A percentile compares a stretch with the other conserved stretches of the same genome.
These are phyloP conservation scores for Oxyteleia sp. DNA, from an alignment of 2,888 invertebrate species.

Conservation along the genomic window DNA sequence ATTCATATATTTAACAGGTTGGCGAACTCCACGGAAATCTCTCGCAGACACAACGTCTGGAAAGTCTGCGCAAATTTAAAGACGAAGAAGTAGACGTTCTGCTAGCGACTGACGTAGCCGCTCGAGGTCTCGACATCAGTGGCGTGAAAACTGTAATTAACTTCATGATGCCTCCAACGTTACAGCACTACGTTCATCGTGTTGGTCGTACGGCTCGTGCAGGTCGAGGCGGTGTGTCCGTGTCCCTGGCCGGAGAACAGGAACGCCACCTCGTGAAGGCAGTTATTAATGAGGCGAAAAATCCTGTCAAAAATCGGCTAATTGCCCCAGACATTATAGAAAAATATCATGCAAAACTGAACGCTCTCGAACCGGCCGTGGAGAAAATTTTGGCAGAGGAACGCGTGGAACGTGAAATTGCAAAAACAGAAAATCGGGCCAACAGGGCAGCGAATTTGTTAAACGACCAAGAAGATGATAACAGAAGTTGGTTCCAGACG, in stretches of 20 bases:
- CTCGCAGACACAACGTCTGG: slow-evolving; percentile 97
- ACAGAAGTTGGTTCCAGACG: slow-evolving; percentile 95
- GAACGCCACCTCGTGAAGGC: slow-evolving; percentile 97
- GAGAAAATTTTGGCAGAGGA: slow-evolving; percentile 95
- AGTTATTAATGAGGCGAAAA: slow-evolving; percentile 94
- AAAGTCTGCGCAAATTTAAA: slow-evolving; percentile 95
- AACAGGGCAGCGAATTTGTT: slow-evolving; percentile 91
- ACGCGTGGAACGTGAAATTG: slow-evolving; percentile 93
- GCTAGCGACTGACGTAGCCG: slow-evolving; percentile 98
- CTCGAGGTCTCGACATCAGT: slow-evolving; percentile 98
- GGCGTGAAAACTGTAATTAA: slow-evolving; percentile 99
- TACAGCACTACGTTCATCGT: slow-evolving; percentile 98
- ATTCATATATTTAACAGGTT: slow-evolving; percentile 88
- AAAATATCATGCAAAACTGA: slow-evolving; percentile 93
- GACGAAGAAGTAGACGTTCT: slow-evolving; percentile 94
- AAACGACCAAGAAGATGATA: slow-evolving; percentile 85
- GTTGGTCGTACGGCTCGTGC: slow-evolving; percentile 98
- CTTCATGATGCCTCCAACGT: slow-evolving; percentile 97
- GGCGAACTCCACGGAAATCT: slow-evolving; percentile 98
- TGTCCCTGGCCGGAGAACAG: slow-evolving; percentile 97
- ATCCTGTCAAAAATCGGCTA: slow-evolving; percentile 95
- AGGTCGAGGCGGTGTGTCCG: slow-evolving; percentile 96
- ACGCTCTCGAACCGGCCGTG: slow-evolving; percentile 93
- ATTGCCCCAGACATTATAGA: slow-evolving; percentile 96
- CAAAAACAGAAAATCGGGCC: slow-evolving; percentile 94